Conservation (phyloP, 2,888 invertebrate genomes). For the Patella pellucida region DNA sequence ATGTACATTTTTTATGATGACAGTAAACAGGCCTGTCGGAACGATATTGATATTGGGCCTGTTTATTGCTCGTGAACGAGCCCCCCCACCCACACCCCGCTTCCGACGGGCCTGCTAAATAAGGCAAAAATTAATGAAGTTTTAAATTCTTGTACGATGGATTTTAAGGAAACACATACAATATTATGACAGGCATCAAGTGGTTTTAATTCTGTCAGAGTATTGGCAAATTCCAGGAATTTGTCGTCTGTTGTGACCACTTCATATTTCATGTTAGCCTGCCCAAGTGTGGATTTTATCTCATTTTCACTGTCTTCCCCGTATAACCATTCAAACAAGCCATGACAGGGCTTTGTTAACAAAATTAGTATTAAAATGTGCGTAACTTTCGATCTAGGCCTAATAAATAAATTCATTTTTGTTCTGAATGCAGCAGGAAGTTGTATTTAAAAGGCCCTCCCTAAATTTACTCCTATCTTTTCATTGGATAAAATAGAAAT, state of each 20-base stretch:
- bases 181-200: constrained; percentile 78
- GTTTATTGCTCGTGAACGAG: no score
- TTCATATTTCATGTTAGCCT: constrained; percentile 71
- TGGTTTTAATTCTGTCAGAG: constrained; percentile 75
- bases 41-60: no score
- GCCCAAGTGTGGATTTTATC: neutral
- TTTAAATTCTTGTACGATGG: no score
- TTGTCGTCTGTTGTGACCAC: constrained; percentile 76
- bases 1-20: no score
- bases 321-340: constrained; percentile 23
- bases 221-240: constrained; percentile 77
- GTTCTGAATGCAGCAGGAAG: neutral
- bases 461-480: constrained; percentile 19
- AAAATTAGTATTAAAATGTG: constrained; percentile 4
- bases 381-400: neutral
- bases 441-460: constrained; percentile 31
- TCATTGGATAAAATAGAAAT: constrained; percentile 29
- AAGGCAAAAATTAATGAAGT: no score
- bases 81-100: no score
- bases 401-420: neutral
- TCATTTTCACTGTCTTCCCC: constrained; percentile 11
- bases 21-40: no score
- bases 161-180: constrained; percentile 60
- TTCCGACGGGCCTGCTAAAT: no score
- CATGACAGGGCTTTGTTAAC: neutral